Evolutionary conservation across 2,888 invertebrate genomes (phyloP).

Genomic region (Amphipoea oculea): DNA sequence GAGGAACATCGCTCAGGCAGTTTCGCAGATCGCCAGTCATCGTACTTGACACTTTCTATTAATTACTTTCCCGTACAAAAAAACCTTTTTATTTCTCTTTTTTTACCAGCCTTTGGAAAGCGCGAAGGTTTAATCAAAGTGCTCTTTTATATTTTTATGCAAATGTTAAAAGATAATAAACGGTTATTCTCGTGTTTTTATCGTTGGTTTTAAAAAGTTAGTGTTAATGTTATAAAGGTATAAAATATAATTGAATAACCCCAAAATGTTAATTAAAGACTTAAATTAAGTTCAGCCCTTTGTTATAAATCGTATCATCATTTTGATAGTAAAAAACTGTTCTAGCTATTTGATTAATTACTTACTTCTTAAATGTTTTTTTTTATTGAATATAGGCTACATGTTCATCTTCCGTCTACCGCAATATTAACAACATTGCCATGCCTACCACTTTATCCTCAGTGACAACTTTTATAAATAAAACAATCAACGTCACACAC

Average conservation of each 20-base stretch:
- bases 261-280: neutral
- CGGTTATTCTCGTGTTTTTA: conserved; percentile 34
- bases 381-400: too few species aligned
- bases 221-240: conserved; percentile 17
- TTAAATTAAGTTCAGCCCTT: neutral
- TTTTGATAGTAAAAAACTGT: neutral
- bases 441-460: neutral
- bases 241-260: conserved; percentile 19
- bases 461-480: conserved; percentile 17
- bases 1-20: conserved; percentile 49
- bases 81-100: conserved; percentile 53
- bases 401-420: neutral
- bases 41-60: conserved; percentile 67
- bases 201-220: conserved; percentile 35
- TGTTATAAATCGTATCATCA: neutral
- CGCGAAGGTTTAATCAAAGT: conserved; percentile 63
- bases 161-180: conserved; percentile 54
- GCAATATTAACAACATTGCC: conserved; percentile 2
- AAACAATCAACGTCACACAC: conserved; percentile 5
- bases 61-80: conserved; percentile 63
- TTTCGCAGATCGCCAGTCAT: conserved; percentile 64
- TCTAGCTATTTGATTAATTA: neutral
- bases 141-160: conserved; percentile 61
- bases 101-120: conserved; percentile 45
- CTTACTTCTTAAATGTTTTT: neutral